Percentiles rank a stretch among this genome's conserved stretches.
Conservation (phyloP, 2,113 vertebrate genomes). For the Vidua macroura region DNA sequence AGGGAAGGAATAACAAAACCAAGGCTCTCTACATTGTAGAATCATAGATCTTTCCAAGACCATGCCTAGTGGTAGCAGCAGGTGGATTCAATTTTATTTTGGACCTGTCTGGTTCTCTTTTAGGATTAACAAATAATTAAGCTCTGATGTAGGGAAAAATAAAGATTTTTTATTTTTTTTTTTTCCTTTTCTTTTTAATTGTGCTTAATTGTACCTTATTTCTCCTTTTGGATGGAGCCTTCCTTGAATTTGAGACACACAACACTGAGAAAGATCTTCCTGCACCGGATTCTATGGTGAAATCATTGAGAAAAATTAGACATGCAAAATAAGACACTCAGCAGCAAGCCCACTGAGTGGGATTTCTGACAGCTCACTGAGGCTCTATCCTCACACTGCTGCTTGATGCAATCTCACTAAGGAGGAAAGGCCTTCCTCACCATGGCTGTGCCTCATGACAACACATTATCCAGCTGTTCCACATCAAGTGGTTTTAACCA, state of each 20-base stretch:
- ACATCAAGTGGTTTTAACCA: background rate
- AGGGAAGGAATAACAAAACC: background rate
- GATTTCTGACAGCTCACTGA: background rate
- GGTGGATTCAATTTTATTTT: background rate
- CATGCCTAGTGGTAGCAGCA: background rate
- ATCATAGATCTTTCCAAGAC: background rate
- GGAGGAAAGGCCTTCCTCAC: background rate
- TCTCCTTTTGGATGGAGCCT: background rate
- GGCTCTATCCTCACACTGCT: background rate
- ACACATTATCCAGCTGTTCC: background rate
- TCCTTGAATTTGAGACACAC: background rate
- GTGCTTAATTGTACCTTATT: background rate
- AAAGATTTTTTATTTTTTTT: background rate
- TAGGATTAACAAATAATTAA: background rate
- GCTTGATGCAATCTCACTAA: background rate
- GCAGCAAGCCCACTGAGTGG: background rate
- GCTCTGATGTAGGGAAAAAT: background rate
- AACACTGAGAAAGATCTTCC: background rate
- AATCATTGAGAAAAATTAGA: background rate
- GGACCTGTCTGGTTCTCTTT: background rate
- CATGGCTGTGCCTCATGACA: background rate
- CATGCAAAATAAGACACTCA: background rate
- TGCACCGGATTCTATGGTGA: accelerated
- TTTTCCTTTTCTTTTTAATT: background rate
- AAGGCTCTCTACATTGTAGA: background rate